A percentile compares a stretch with the other conserved stretches of the same genome.
Conservation (phyloP, 2,888 invertebrate species). For the Epistrophe grossulariae region DNA sequence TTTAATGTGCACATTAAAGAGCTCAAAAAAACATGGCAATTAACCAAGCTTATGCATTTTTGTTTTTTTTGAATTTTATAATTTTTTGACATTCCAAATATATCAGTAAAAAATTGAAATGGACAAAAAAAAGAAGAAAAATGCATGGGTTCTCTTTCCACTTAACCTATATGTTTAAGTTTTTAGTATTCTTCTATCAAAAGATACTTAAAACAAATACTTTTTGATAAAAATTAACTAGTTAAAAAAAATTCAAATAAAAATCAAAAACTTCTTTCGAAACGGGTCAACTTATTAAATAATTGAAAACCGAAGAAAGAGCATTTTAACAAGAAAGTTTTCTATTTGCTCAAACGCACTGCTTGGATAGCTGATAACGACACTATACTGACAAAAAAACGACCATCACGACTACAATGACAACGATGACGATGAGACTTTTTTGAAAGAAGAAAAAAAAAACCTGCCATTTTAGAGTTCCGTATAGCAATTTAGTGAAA, state of each 20-base stretch:
- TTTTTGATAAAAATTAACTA: background rate
- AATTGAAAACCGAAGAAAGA: background rate
- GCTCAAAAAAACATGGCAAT: too few species aligned
- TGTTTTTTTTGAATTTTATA: too few species aligned
- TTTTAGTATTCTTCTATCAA: too few species aligned
- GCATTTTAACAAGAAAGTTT: constrained; percentile 11
- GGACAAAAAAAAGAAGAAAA: too few species aligned
- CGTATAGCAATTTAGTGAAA: constrained; percentile 55
- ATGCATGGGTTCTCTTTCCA: too few species aligned
- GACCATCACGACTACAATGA: background rate
- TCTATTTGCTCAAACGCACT: constrained; percentile 21
- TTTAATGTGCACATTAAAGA: too few species aligned
- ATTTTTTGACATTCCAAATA: too few species aligned
- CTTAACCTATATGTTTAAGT: too few species aligned
- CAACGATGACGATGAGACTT: constrained; percentile 21
- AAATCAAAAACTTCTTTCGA: constrained; percentile 4
- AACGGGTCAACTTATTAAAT: background rate
- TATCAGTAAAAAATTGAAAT: too few species aligned
- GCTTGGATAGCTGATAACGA: constrained; percentile 25
- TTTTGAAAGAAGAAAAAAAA: constrained; percentile 3
- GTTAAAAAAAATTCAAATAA: constrained; percentile 13
- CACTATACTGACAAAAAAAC: background rate
- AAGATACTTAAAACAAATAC: background rate
- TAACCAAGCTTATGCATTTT: too few species aligned
- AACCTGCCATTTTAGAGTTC: constrained; percentile 23